phyloP scores from a whole-genome alignment of 2,797 vertebrate genomes.

The Bufotes viridis region DNA sequence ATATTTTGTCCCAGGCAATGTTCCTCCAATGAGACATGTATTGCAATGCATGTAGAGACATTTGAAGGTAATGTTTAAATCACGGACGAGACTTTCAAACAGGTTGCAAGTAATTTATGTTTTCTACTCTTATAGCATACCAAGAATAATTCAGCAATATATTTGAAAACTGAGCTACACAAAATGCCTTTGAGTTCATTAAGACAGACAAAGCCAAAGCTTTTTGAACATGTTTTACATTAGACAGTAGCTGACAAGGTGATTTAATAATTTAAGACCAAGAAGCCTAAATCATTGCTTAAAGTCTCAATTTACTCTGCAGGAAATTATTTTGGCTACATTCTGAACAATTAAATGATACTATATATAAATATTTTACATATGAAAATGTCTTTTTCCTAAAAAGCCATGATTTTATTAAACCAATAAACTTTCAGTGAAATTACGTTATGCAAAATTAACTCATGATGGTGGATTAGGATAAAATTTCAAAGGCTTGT shows the following conservation, averaged over 20 bases:
- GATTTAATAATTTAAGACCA: not conserved
- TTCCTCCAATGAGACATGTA: too few species aligned
- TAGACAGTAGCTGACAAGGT: not conserved
- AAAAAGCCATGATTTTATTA: not conserved
- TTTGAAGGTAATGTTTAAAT: not conserved
- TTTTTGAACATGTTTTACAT: not conserved
- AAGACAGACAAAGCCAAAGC: not conserved
- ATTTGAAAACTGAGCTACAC: not conserved
- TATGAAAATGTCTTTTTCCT: not conserved
- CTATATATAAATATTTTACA: not conserved
- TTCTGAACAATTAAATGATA: not conserved
- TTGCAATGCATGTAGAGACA: not conserved
- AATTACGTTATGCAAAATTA: not conserved
- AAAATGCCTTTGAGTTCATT: not conserved
- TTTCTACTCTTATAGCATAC: too few species aligned
- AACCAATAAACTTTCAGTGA: not conserved
- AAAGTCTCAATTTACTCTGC: not conserved
- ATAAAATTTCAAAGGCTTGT: not conserved
- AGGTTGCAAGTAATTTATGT: not conserved
- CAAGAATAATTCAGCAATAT: not conserved
- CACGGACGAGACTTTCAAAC: not conserved
- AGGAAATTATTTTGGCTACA: not conserved
- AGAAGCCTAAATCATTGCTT: not conserved
- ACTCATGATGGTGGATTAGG: not conserved
- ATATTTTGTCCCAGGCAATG: not conserved